These are phyloP conservation scores for Anoplolepis gracilipes DNA, from an alignment of 1,140 invertebrate species.

Conservation along the genomic window DNA sequence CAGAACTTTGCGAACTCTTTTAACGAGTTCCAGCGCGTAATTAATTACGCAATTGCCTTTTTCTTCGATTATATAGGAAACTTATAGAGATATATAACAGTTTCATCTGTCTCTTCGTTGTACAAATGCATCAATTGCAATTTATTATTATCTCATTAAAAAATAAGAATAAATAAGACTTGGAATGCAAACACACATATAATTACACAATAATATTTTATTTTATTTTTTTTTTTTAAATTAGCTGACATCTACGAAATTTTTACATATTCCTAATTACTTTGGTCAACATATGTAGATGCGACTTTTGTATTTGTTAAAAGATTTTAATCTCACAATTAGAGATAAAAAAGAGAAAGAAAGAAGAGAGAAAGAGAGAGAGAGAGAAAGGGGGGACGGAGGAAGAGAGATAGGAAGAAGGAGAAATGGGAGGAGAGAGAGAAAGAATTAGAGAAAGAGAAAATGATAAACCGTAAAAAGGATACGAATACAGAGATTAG, in stretches of 20 bases:
- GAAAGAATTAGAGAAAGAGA: constrained; percentile 1
- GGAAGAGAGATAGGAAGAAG: too few relatives aligned
- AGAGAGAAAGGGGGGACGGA: background rate
- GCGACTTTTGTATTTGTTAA: constrained; percentile 40
- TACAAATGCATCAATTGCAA: constrained; percentile 23
- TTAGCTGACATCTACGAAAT: background rate
- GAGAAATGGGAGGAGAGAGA: background rate
- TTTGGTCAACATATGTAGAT: constrained; percentile 3
- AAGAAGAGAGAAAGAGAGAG: constrained; percentile 16
- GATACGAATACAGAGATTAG: constrained; percentile 58
- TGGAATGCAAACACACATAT: background rate
- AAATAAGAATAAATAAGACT: background rate
- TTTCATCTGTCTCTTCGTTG: background rate
- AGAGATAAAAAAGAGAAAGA: background rate
- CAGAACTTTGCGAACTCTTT: constrained; percentile 55
- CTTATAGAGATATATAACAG: constrained; percentile 1
- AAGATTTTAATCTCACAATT: constrained; percentile 57
- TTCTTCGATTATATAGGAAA: background rate
- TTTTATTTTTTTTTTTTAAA: background rate
- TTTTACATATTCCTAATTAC: constrained; percentile 48
- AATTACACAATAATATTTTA: background rate
- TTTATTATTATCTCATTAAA: background rate
- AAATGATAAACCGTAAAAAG: background rate
- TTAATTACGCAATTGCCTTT: constrained; percentile 64
- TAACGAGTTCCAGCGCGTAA: constrained; percentile 67